A percentile compares a stretch with the other conserved stretches of the same genome.
These are phyloP conservation scores for Mesorhabditis spiculigera DNA, from an alignment of 2,888 invertebrate genomes.

Conservation along the genomic window DNA sequence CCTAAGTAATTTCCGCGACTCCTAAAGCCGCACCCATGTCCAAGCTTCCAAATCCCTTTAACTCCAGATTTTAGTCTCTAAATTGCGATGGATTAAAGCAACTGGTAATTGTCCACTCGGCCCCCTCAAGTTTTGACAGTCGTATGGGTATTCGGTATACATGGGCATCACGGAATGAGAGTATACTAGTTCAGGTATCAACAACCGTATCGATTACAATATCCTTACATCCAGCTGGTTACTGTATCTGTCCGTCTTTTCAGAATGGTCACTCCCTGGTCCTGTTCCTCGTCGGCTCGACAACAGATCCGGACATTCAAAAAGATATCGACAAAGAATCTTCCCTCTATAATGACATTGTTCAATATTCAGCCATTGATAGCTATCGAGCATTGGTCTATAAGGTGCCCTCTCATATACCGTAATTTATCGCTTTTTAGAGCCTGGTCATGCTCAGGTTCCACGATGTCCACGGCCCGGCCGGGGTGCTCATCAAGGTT, in stretches of 20 bases:
- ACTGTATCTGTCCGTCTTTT: background rate
- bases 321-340: background rate
- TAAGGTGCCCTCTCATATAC: background rate
- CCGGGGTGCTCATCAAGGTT: background rate
- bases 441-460: background rate
- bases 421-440: background rate
- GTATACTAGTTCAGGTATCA: background rate
- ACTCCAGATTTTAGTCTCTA: background rate
- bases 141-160: background rate
- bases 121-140: background rate
- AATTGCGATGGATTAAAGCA: background rate
- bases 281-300: background rate
- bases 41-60: too few relatives aligned
- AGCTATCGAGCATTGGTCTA: background rate
- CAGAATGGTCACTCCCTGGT: background rate
- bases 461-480: background rate
- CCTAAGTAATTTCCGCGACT: too few relatives aligned
- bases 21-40: too few relatives aligned
- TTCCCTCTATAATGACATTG: background rate
- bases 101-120: background rate
- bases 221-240: too few relatives aligned
- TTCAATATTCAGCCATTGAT: constrained; percentile 1
- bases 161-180: background rate
- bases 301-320: background rate
- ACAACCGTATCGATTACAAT: too few relatives aligned